These are phyloP conservation scores for Lampris megalopsis DNA, from an alignment of 2,113 vertebrate genomes.

Conservation along the genomic window DNA sequence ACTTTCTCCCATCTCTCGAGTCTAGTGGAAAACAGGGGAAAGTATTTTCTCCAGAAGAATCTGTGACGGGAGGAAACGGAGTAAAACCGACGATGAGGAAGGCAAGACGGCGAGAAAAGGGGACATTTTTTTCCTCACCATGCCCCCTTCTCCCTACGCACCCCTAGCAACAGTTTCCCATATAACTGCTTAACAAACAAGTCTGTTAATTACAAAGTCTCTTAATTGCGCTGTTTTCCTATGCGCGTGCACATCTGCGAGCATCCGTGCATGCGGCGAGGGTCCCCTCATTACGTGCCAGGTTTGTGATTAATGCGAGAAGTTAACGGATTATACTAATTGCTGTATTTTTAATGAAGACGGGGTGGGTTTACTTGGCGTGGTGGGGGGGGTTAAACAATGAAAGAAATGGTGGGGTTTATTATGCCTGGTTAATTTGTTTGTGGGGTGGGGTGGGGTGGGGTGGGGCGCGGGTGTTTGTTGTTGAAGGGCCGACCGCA, in stretches of 20 bases:
- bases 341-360: constrained; percentile 78
- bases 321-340: constrained; percentile 81
- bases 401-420: constrained; percentile 45
- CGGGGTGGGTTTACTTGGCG: constrained; percentile 66
- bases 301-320: constrained; percentile 78
- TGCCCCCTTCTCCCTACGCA: constrained; percentile 6
- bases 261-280: constrained; percentile 35
- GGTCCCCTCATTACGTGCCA: constrained; percentile 68
- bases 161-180: constrained; percentile 33
- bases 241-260: constrained; percentile 29
- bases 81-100: constrained; percentile 9
- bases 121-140: background rate
- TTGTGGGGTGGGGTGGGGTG: constrained; percentile 18
- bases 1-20: too few relatives aligned
- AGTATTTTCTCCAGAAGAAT: too few relatives aligned
- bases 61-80: background rate
- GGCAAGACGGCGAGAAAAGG: background rate
- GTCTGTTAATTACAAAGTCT: constrained; percentile 72
- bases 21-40: too few relatives aligned
- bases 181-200: constrained; percentile 73
- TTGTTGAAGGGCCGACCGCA: constrained; percentile 49
- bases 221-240: constrained; percentile 76
- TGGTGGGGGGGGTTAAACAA: constrained; percentile 6
- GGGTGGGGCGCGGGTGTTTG: background rate
- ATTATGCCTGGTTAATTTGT: constrained; percentile 62